phyloP scores from a whole-genome alignment of 2,888 invertebrate species.

The Caenorhabditis zanzibari region DNA sequence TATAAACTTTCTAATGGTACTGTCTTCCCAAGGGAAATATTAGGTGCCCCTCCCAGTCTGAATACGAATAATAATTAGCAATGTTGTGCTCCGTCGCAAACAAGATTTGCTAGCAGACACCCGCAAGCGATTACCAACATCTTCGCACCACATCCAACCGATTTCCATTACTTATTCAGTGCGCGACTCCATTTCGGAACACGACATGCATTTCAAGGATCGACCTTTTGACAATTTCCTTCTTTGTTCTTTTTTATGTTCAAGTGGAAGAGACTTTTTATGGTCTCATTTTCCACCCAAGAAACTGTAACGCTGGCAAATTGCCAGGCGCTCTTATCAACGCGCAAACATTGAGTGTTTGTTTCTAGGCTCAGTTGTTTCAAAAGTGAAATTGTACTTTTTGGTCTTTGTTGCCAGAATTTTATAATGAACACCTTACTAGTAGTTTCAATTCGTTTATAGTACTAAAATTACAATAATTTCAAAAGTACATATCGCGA shows the following conservation, averaged over 20 bases:
- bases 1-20: too few species aligned
- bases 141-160: not conserved
- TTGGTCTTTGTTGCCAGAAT: not conserved
- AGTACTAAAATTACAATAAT: too few species aligned
- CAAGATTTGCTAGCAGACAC: not conserved
- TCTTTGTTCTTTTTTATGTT: conserved; percentile 14
- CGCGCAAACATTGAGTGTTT: conserved; percentile 35
- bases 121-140: not conserved
- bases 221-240: conserved; percentile 28
- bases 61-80: too few species aligned
- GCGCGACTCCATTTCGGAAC: conserved; percentile 2
- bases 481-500: too few species aligned
- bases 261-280: conserved; percentile 1
- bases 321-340: conserved; percentile 55
- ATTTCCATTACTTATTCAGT: conserved; percentile 35
- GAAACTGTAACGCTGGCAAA: conserved; percentile 17
- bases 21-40: too few species aligned
- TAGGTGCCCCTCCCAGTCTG: too few species aligned
- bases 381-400: conserved; percentile 17
- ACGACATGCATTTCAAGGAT: conserved; percentile 24
- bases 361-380: conserved; percentile 26
- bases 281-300: not conserved
- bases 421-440: too few species aligned
- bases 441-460: too few species aligned
- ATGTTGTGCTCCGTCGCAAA: too few species aligned